Evolutionary conservation across 2,113 vertebrate species (phyloP), one percentile per base, ranked within the genome.

Genomic region (Cercocebus atys): DNA sequence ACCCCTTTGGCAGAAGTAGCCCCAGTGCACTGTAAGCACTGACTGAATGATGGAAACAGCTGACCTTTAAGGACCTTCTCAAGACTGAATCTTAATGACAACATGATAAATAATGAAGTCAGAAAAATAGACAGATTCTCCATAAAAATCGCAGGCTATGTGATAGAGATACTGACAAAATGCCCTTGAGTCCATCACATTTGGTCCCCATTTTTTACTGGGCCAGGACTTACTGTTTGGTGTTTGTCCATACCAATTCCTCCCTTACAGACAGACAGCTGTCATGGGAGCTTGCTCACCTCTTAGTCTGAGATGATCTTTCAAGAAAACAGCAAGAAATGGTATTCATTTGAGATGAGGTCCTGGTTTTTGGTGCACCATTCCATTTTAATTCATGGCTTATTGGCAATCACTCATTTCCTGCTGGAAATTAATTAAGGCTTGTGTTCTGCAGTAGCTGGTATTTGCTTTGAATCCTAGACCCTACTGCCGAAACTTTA

Each of bases 401-500:
- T 97, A 96, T 76, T 97, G 96, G 94, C 96, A 97, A 93, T 95
- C 30, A 0, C 66, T 97, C 90, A 52, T 96, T 78, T 96, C 97
- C 94, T 93, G 94, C 95, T 98, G 95, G 87, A 97, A 96, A 97
- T 98, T 97, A 98, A 98, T 96, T 98, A 98, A 97, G 90, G 90
- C 90, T 50, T 96, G 72, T 79, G 88, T 97, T 97, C 68, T 1
- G 50, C 79, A 81, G 95, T 55, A 96, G 90, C 78, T 94, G 81
- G 59, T 95, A 86, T 96, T 98, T 95, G 50, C 96, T 98, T 96
- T 96, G 96, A 97, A 97, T 90, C 81, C 52, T 72, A 92, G 94
- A 96, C 73, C 78, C 76, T 92, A 89, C 76, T 45, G 64, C 87
- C 12, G 30, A 95, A 98, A 96, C 66, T 94, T 22, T 79, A 81